These are phyloP conservation scores for Poecilia wingei DNA, from an alignment of 2,797 vertebrate species.

Conservation along the genomic window DNA sequence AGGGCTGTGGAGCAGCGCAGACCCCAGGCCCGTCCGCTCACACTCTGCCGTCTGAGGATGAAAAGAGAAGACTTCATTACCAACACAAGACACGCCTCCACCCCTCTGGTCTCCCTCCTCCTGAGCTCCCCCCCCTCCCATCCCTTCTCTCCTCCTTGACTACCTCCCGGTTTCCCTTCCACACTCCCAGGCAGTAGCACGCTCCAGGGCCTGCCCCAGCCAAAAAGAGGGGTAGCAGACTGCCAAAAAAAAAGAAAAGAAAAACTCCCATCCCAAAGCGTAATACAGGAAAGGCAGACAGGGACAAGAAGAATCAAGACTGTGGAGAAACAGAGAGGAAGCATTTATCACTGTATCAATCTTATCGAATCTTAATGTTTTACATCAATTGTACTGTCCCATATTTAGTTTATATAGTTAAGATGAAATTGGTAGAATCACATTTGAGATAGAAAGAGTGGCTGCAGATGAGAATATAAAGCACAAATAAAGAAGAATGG, in stretches of 20 bases:
- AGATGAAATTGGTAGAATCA: slow-evolving; percentile 4
- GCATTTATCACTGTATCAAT: slow-evolving; percentile 30
- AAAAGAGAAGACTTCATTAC: slow-evolving; percentile 95
- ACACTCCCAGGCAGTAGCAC: slow-evolving; percentile 89
- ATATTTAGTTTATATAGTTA: slow-evolving; percentile 12
- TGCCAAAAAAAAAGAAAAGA: slow-evolving; percentile 74
- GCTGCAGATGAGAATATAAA: slow-evolving; percentile 19
- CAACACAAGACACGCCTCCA: slow-evolving; percentile 87
- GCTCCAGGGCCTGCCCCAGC: slow-evolving; percentile 81
- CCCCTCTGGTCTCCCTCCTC: slow-evolving; percentile 67
- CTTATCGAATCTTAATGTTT: slow-evolving; percentile 33
- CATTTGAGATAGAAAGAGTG: slow-evolving; percentile 11
- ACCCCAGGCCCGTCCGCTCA: slow-evolving; percentile 82
- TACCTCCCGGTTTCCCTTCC: slow-evolving; percentile 83
- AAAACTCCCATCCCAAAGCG: slow-evolving; percentile 67
- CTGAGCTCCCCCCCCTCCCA: slow-evolving; percentile 65
- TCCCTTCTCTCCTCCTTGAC: slow-evolving; percentile 64
- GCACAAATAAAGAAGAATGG: slow-evolving; percentile 34
- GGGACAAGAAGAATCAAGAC: slow-evolving; percentile 28
- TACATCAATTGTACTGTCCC: slow-evolving; percentile 3
- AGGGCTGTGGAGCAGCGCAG: slow-evolving; percentile 79
- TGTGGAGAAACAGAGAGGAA: slow-evolving; percentile 40
- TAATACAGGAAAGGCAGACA: slow-evolving; percentile 60
- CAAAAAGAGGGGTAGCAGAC: slow-evolving; percentile 73
- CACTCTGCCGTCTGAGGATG: slow-evolving; percentile 90